phyloP scores from a whole-genome alignment of 2,888 invertebrate genomes.

The Actias luna region DNA sequence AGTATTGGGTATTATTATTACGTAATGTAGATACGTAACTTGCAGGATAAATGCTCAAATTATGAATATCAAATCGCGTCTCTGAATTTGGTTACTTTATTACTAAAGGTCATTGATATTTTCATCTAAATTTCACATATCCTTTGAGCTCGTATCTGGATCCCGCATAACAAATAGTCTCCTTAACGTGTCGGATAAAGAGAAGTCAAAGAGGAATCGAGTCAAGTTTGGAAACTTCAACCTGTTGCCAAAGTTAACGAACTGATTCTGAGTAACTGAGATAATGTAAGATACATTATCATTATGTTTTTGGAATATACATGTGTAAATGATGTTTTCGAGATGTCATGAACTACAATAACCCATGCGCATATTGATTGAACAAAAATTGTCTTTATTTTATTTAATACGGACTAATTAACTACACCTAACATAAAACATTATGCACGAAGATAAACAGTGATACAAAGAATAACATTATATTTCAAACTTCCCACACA shows the following conservation, averaged over 20 bases:
- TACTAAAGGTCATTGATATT: conserved; percentile 8
- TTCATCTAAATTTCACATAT: conserved; percentile 12
- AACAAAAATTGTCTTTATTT: not conserved
- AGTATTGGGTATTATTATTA: too few species aligned
- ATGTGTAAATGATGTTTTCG: conserved; percentile 9
- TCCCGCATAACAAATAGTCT: conserved; percentile 25
- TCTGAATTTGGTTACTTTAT: not conserved
- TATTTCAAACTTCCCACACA: too few species aligned
- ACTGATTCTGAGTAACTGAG: conserved; percentile 28
- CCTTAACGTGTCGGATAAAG: conserved; percentile 33
- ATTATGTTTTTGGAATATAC: conserved; percentile 10
- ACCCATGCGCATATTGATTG: not conserved
- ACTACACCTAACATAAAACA: too few species aligned
- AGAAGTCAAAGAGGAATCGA: conserved; percentile 39
- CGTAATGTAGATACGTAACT: not conserved
- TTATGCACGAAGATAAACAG: too few species aligned
- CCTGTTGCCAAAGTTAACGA: conserved; percentile 53
- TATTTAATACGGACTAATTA: too few species aligned
- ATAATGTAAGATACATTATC: conserved; percentile 26
- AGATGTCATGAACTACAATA: not conserved
- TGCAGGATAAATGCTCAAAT: not conserved
- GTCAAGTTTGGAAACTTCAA: conserved; percentile 49
- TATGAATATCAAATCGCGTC: not conserved
- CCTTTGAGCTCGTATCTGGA: conserved; percentile 17
- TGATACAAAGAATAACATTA: too few species aligned